These are phyloP conservation scores for Polyploca ridens DNA, from an alignment of 2,888 invertebrate genomes.

Conservation along the genomic window DNA sequence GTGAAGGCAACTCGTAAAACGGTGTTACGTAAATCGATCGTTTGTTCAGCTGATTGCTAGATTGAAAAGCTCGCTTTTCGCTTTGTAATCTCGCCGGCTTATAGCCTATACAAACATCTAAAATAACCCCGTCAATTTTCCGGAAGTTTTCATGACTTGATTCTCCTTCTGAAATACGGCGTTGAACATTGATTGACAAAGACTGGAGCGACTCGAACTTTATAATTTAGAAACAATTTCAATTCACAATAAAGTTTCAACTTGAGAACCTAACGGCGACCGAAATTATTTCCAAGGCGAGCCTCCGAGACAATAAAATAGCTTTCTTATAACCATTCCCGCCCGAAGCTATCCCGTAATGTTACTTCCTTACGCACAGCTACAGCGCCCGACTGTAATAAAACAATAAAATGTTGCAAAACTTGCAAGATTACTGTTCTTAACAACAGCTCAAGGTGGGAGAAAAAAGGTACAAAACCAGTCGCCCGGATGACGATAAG, in stretches of 20 bases:
- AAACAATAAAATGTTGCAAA: slow-evolving; percentile 68
- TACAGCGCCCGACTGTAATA: slow-evolving; percentile 50
- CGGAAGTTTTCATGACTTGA: neutral
- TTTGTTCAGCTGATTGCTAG: slow-evolving; percentile 74
- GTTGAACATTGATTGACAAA: slow-evolving; percentile 40
- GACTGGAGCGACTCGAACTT: slow-evolving; percentile 40
- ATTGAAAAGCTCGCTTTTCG: slow-evolving; percentile 67
- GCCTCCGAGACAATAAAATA: slow-evolving; percentile 67
- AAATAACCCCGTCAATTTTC: slow-evolving; percentile 5
- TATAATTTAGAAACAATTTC: slow-evolving; percentile 58
- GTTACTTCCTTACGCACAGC: slow-evolving; percentile 59
- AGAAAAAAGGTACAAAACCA: slow-evolving; percentile 40
- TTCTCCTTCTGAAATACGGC: neutral
- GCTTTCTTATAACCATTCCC: slow-evolving; percentile 64
- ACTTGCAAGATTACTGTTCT: slow-evolving; percentile 58
- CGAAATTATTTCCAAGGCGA: slow-evolving; percentile 63
- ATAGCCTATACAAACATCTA: slow-evolving; percentile 34
- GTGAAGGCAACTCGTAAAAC: slow-evolving; percentile 61
- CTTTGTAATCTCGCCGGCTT: slow-evolving; percentile 60
- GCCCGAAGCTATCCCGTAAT: slow-evolving; percentile 56
- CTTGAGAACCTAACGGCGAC: slow-evolving; percentile 58
- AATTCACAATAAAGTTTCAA: slow-evolving; percentile 60
- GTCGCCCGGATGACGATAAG: slow-evolving; percentile 37
- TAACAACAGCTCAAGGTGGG: slow-evolving; percentile 39
- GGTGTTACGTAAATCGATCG: slow-evolving; percentile 72